Conservation (phyloP, 2,113 vertebrate species). For the Gambusia holbrooki region DNA sequence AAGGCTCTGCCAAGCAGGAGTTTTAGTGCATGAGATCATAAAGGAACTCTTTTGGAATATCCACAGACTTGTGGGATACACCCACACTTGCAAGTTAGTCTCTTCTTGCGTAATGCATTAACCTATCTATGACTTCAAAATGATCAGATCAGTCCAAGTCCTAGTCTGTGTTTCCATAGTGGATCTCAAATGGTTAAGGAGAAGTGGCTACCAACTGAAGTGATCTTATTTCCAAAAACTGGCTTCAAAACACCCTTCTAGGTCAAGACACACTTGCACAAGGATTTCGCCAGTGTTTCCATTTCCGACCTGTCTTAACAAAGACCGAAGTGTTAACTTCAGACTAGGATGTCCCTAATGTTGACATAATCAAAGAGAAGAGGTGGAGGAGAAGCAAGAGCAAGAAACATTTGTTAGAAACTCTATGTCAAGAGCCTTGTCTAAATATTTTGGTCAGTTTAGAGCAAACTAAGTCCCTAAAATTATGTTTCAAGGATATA, state of each 20-base stretch:
- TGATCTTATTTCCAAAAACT: not conserved
- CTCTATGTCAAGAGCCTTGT: not conserved
- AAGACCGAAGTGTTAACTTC: conserved; percentile 10
- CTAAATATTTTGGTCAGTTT: conserved; percentile 13
- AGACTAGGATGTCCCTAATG: not conserved
- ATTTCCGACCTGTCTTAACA: conserved; percentile 15
- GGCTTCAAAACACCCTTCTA: not conserved
- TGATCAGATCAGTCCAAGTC: not conserved
- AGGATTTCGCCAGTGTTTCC: conserved; percentile 4
- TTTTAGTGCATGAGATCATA: conserved; percentile 32
- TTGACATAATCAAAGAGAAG: not conserved
- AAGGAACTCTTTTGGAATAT: not conserved
- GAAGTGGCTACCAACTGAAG: not conserved
- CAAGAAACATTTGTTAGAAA: conserved; percentile 9
- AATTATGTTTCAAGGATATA: not conserved
- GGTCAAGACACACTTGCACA: not conserved
- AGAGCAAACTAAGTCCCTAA: not conserved
- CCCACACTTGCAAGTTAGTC: not conserved
- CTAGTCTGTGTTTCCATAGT: not conserved
- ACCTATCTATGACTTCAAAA: not conserved
- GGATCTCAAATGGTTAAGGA: not conserved
- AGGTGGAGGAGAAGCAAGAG: not conserved
- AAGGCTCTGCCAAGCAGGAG: conserved; percentile 16
- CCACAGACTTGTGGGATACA: not conserved
- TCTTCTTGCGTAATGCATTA: not conserved